A percentile compares a stretch with the other conserved stretches of the same genome.
Evolutionary conservation across 1,140 invertebrate genomes (phyloP).

Genomic region (Neodiprion fabricii): DNA sequence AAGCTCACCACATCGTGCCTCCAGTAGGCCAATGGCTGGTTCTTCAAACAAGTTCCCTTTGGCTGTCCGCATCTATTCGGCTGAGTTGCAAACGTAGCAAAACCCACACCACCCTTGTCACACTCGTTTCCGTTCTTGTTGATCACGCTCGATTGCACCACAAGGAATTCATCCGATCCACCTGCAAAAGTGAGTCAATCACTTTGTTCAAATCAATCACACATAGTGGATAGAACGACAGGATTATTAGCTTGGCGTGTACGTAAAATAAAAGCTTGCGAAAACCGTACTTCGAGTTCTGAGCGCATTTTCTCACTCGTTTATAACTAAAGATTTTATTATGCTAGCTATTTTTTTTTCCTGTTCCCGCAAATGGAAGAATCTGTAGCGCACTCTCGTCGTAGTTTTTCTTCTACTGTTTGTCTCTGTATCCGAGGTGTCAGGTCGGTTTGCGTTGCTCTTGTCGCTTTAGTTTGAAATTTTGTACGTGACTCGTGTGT

Average conservation of each 20-base stretch:
- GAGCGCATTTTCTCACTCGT: too few relatives aligned
- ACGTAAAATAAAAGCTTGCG: too few relatives aligned
- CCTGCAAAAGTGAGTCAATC: slow-evolving; percentile 26
- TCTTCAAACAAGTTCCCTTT: slow-evolving; percentile 57
- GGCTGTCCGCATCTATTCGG: slow-evolving; percentile 52
- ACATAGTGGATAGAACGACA: background rate
- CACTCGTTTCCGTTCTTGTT: slow-evolving; percentile 56
- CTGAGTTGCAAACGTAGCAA: slow-evolving; percentile 60
- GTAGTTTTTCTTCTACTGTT: too few relatives aligned
- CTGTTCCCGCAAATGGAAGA: too few relatives aligned
- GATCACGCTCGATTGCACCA: slow-evolving; percentile 50
- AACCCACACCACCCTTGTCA: slow-evolving; percentile 61
- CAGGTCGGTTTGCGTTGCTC: too few relatives aligned
- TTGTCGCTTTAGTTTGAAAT: too few relatives aligned
- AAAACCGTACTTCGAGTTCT: background rate
- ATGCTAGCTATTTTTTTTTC: too few relatives aligned
- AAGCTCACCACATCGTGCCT: slow-evolving; percentile 49
- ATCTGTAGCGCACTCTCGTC: too few relatives aligned
- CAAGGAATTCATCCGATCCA: slow-evolving; percentile 55
- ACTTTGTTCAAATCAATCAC: background rate
- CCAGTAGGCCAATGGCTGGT: slow-evolving; percentile 60
- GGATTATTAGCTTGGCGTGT: too few relatives aligned
- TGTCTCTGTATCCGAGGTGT: too few relatives aligned
- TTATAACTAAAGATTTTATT: too few relatives aligned
- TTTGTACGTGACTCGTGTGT: too few relatives aligned